Percentiles rank a stretch among this genome's conserved stretches.
Evolutionary conservation across 2,888 invertebrate species (phyloP).

Genomic region (Dione juno): DNA sequence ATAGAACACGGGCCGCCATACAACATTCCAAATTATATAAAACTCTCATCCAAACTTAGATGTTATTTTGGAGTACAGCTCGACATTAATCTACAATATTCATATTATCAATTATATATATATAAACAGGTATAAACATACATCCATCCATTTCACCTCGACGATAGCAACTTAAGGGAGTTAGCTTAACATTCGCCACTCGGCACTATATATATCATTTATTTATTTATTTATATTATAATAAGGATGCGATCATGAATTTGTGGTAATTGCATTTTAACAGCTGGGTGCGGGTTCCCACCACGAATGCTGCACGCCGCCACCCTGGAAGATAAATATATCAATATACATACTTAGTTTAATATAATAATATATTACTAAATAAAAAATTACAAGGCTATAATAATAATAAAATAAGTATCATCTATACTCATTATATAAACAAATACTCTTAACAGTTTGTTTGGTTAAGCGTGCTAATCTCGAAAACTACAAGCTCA

Average conservation of each 20-base stretch:
- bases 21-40: neutral
- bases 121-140: slow-evolving; percentile 81
- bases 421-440: too few species aligned
- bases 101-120: slow-evolving; percentile 61
- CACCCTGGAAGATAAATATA: slow-evolving; percentile 57
- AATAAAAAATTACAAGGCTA: too few species aligned
- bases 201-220: slow-evolving; percentile 50
- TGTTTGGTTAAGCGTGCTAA: too few species aligned
- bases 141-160: slow-evolving; percentile 72
- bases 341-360: neutral
- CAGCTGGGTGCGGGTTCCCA: slow-evolving; percentile 57
- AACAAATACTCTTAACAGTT: too few species aligned
- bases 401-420: too few species aligned
- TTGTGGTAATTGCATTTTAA: slow-evolving; percentile 76
- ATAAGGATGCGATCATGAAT: slow-evolving; percentile 70
- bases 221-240: slow-evolving; percentile 59
- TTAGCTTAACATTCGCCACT: slow-evolving; percentile 61
- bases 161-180: slow-evolving; percentile 74
- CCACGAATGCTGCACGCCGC: slow-evolving; percentile 60
- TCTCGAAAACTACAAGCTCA: too few species aligned
- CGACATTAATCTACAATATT: slow-evolving; percentile 81
- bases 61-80: slow-evolving; percentile 70
- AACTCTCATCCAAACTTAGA: slow-evolving; percentile 20
- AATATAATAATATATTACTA: too few species aligned
- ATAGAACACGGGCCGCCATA: slow-evolving; percentile 1